A percentile compares a stretch with the other conserved stretches of the same genome.
Evolutionary conservation across 2,888 invertebrate genomes (phyloP).

Genomic region (Cephus rjabovi): DNA sequence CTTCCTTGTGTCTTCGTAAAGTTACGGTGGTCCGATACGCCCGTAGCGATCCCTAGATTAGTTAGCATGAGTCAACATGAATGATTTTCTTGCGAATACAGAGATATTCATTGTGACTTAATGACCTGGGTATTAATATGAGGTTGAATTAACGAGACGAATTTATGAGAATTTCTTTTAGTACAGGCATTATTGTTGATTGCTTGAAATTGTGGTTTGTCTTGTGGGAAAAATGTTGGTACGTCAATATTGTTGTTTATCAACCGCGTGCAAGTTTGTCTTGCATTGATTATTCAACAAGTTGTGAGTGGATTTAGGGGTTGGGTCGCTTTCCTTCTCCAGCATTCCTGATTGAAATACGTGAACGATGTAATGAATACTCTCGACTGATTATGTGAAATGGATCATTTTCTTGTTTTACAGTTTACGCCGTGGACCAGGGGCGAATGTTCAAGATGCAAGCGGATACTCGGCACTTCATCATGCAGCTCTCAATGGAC

Average conservation of each 20-base stretch:
- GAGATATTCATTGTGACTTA: not conserved
- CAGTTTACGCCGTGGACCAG: constrained; percentile 89
- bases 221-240: not conserved
- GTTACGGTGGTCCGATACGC: not conserved
- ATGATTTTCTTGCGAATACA: constrained; percentile 14
- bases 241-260: not conserved
- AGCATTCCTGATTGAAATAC: not conserved
- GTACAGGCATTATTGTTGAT: not conserved
- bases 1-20: not conserved
- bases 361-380: not conserved
- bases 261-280: not conserved
- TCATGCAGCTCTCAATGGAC: constrained; percentile 93
- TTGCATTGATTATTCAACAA: not conserved
- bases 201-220: not conserved
- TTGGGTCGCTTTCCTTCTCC: not conserved
- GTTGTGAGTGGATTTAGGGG: not conserved
- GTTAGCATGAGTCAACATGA: constrained; percentile 45
- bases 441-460: constrained; percentile 92
- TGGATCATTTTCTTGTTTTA: constrained; percentile 20
- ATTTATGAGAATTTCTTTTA: not conserved
- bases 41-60: constrained; percentile 14
- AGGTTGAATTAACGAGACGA: not conserved
- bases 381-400: not conserved
- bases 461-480: constrained; percentile 95
- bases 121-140: not conserved